A percentile compares a stretch with the other conserved stretches of the same genome.
phyloP scores from a whole-genome alignment of 2,888 invertebrate genomes.

The Eupithecia subumbrata region DNA sequence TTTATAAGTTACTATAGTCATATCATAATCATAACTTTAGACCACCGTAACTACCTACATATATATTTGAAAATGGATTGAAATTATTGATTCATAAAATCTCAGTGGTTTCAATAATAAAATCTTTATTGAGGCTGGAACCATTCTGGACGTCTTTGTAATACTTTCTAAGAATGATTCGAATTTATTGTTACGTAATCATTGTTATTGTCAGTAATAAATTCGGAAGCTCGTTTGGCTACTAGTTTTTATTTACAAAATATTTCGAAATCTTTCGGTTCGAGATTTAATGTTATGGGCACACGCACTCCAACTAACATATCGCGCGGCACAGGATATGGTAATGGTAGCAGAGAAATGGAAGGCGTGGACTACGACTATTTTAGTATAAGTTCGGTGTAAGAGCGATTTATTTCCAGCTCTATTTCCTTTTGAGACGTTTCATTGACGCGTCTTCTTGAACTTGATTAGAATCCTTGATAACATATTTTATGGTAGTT shows the following conservation, averaged over 20 bases:
- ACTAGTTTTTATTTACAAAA: slow-evolving; percentile 31
- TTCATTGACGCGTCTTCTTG: slow-evolving; percentile 53
- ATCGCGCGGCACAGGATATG: slow-evolving; percentile 77
- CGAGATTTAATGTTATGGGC: slow-evolving; percentile 56
- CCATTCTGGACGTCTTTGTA: slow-evolving; percentile 26
- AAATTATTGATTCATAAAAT: slow-evolving; percentile 46
- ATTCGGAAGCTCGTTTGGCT: slow-evolving; percentile 31
- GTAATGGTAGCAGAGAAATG: slow-evolving; percentile 78
- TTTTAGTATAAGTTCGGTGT: slow-evolving; percentile 76
- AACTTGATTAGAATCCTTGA: slow-evolving; percentile 51
- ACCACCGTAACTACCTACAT: slow-evolving; percentile 38
- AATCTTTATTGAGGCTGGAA: slow-evolving; percentile 21
- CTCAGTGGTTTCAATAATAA: slow-evolving; percentile 24
- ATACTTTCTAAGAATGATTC: slow-evolving; percentile 27
- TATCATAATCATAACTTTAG: slow-evolving; percentile 43
- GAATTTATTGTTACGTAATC: slow-evolving; percentile 27
- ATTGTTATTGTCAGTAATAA: slow-evolving; percentile 31
- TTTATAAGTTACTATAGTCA: slow-evolving; percentile 42
- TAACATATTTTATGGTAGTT: slow-evolving; percentile 47
- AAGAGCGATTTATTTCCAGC: slow-evolving; percentile 81
- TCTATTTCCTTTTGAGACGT: slow-evolving; percentile 76
- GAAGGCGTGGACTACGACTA: slow-evolving; percentile 74
- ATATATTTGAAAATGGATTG: slow-evolving; percentile 33
- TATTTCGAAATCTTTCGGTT: slow-evolving; percentile 37
- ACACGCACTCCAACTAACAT: slow-evolving; percentile 61